These are phyloP conservation scores for Ichneumoninae sp. DNA, from an alignment of 2,888 invertebrate genomes.

Conservation along the genomic window DNA sequence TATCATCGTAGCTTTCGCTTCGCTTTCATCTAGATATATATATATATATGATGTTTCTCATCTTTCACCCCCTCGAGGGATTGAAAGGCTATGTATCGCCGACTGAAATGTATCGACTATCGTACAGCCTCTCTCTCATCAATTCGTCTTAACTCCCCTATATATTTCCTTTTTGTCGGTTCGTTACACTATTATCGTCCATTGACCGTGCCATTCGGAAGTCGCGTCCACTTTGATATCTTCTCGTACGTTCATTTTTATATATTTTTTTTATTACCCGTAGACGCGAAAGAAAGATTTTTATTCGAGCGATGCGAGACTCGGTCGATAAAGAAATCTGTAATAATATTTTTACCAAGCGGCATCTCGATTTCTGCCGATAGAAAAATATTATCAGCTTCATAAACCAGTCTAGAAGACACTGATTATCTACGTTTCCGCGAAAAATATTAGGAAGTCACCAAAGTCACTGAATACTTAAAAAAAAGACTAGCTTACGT, in stretches of 20 bases:
- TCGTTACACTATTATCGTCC: not conserved
- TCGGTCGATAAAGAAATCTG: not conserved
- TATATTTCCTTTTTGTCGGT: not conserved
- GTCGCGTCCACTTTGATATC: not conserved
- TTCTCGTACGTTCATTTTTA: not conserved
- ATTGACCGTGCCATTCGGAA: not conserved
- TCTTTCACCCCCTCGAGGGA: not conserved
- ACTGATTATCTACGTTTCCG: not conserved
- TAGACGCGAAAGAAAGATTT: not conserved
- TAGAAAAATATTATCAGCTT: not conserved
- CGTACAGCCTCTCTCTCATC: not conserved
- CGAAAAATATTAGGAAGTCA: not conserved
- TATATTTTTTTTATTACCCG: not conserved
- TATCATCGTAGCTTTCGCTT: slow-evolving; percentile 10
- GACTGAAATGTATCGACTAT: slow-evolving; percentile 13
- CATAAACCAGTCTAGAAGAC: not conserved
- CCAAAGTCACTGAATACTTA: no score
- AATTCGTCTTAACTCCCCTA: slow-evolving; percentile 3
- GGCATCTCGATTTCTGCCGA: not conserved
- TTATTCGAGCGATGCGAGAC: not conserved
- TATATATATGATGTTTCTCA: slow-evolving; percentile 1
- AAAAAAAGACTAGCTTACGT: no score
- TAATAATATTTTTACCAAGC: not conserved
- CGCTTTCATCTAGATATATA: not conserved
- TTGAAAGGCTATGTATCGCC: slow-evolving; percentile 9